phyloP scores from a whole-genome alignment of 2,113 vertebrate species.

The Brevimyrus niger region DNA sequence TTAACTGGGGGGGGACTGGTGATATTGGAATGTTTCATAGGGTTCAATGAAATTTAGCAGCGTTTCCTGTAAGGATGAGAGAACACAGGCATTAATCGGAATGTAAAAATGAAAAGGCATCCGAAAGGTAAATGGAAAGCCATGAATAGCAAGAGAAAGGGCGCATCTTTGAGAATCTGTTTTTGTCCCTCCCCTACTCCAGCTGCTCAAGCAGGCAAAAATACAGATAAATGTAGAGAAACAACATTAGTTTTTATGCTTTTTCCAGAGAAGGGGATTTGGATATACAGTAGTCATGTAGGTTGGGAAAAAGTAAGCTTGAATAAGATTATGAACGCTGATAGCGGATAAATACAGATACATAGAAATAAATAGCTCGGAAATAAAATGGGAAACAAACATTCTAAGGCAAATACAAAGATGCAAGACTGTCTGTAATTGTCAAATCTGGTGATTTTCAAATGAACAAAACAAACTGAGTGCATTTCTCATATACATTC shows the following conservation, averaged over 20 bases:
- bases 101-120: background rate
- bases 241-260: background rate
- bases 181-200: background rate
- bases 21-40: background rate
- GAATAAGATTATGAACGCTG: background rate
- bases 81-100: background rate
- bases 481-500: background rate
- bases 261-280: background rate
- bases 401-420: background rate
- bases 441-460: background rate
- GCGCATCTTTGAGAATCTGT: background rate
- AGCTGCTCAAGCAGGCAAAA: background rate
- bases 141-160: background rate
- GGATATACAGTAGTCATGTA: background rate
- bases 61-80: background rate
- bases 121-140: background rate
- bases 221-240: background rate
- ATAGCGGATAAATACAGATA: background rate
- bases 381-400: background rate
- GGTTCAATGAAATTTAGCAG: background rate
- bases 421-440: background rate
- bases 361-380: background rate
- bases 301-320: background rate
- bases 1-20: background rate
- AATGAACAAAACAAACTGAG: background rate